These are phyloP conservation scores for Tor tambroides DNA, from an alignment of 2,113 vertebrate genomes.

Conservation along the genomic window DNA sequence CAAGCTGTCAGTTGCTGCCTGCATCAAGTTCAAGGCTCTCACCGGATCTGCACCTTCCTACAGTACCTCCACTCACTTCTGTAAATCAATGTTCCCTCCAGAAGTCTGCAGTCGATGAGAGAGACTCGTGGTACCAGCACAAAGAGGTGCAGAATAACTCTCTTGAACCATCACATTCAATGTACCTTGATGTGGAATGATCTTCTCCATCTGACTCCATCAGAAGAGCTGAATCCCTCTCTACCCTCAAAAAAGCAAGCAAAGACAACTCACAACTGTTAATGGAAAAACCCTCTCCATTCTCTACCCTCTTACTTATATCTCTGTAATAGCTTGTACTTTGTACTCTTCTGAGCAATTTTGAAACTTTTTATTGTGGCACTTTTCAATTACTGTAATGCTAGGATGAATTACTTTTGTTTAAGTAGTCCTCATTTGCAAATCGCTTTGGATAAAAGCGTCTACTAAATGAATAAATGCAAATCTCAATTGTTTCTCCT, in stretches of 20 bases:
- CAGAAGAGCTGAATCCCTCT: constrained; percentile 1
- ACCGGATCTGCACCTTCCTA: neutral
- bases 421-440: constrained; percentile 5
- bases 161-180: neutral
- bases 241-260: neutral
- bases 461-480: neutral
- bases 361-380: neutral
- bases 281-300: neutral
- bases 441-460: neutral
- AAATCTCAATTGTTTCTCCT: constrained; percentile 17
- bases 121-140: neutral
- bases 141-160: neutral
- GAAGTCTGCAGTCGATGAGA: neutral
- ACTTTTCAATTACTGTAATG: neutral
- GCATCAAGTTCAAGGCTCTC: neutral
- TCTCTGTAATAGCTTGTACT: neutral
- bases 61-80: constrained; percentile 13
- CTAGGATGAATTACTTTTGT: neutral
- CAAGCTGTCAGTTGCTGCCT: constrained; percentile 2
- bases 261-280: neutral
- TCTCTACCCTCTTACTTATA: neutral
- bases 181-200: neutral
- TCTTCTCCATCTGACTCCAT: neutral
- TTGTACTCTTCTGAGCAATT: neutral
- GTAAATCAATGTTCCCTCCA: constrained; percentile 15